Evolutionary conservation across 2,888 invertebrate species (phyloP).

Genomic region (Aproaerema taeniolella): DNA sequence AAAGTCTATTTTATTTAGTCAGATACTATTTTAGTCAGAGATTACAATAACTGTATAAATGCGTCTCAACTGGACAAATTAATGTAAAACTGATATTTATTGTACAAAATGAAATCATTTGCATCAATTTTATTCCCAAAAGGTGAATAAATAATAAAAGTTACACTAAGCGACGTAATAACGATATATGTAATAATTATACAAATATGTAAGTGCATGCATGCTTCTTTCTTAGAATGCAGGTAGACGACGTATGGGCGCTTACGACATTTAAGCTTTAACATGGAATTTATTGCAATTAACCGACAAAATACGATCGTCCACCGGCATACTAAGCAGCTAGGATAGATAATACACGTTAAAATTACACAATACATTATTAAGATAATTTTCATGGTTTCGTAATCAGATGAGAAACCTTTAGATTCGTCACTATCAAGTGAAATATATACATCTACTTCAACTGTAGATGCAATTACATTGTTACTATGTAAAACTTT

Average conservation of each 20-base stretch:
- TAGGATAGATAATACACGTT: no score
- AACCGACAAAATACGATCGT: no score
- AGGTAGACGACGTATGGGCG: constrained; percentile 25
- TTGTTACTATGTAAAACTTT: no score
- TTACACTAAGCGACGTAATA: constrained; percentile 38
- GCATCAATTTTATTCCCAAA: constrained; percentile 32
- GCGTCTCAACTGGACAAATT: constrained; percentile 30
- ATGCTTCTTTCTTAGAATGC: constrained; percentile 26
- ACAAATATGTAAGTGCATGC: constrained; percentile 25
- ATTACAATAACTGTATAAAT: constrained; percentile 38
- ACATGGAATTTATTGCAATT: no score
- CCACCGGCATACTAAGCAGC: no score
- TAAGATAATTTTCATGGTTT: no score
- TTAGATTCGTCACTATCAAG: no score
- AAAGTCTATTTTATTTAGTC: constrained; percentile 55
- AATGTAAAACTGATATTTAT: constrained; percentile 15
- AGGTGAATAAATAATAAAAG: constrained; percentile 37
- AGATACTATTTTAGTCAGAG: constrained; percentile 48
- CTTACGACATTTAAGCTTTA: no score
- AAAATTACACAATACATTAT: no score
- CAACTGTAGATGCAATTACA: no score
- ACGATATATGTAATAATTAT: constrained; percentile 35
- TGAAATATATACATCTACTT: no score
- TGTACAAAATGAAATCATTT: constrained; percentile 21
- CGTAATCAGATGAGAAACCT: no score